Evolutionary conservation across 1,140 invertebrate species (phyloP).

Genomic region (Zaprionus gabonicus): DNA sequence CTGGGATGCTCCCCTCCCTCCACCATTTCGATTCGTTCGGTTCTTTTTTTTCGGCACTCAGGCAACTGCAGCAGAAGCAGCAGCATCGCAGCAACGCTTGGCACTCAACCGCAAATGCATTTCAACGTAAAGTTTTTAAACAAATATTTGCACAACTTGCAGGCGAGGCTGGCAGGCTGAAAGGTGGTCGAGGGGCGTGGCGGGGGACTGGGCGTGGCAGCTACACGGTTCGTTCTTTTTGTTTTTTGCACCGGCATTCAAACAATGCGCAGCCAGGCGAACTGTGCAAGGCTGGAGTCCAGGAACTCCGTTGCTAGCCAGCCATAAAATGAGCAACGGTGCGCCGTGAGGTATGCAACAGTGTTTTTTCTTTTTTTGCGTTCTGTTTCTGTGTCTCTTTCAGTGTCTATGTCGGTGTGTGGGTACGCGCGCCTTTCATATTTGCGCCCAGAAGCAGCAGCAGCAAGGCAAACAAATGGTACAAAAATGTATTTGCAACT

Average conservation of each 20-base stretch:
- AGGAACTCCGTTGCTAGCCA: conserved; percentile 53
- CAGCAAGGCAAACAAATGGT: conserved; percentile 70
- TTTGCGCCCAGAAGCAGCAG: conserved; percentile 50
- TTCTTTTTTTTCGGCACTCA: conserved; percentile 58
- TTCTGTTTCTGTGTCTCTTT: conserved; percentile 28
- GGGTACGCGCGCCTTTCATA: conserved; percentile 69
- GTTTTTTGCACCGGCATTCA: conserved; percentile 54
- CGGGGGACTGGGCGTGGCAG: conserved; percentile 5
- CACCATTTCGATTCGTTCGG: conserved; percentile 5
- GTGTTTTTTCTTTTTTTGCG: conserved; percentile 49
- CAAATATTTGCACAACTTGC: conserved; percentile 83
- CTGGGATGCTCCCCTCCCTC: conserved; percentile 24
- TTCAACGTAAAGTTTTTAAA: conserved; percentile 83
- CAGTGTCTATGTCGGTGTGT: conserved; percentile 46
- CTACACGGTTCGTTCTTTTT: conserved; percentile 49
- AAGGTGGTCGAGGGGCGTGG: neutral
- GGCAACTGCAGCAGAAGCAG: conserved; percentile 42
- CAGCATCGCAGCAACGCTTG: conserved; percentile 53
- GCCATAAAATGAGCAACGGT: conserved; percentile 82
- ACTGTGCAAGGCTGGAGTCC: conserved; percentile 44
- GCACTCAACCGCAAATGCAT: conserved; percentile 82
- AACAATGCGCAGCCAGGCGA: conserved; percentile 70
- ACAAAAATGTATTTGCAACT: conserved; percentile 82
- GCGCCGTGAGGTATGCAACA: conserved; percentile 77
- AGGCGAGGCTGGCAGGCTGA: conserved; percentile 41